Evolutionary conservation across 2,888 invertebrate genomes (phyloP).

Genomic region (Netelia inedita): DNA sequence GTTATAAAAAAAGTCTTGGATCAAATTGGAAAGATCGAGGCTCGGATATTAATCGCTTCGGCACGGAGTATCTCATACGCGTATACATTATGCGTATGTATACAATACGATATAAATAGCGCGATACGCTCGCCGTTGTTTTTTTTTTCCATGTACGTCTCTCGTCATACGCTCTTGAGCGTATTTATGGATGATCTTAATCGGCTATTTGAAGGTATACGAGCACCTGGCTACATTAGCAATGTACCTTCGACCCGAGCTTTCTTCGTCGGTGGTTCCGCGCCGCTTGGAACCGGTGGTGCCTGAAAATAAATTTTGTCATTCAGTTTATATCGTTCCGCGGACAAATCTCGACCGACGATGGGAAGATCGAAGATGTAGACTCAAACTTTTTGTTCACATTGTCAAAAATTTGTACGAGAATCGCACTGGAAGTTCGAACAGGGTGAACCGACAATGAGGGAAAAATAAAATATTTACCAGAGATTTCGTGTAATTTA

Average conservation of each 20-base stretch:
- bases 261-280: constrained; percentile 81
- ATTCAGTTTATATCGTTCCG: neutral
- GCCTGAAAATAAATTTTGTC: constrained; percentile 75
- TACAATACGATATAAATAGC: constrained; percentile 27
- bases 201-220: constrained; percentile 67
- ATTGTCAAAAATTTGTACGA: no score
- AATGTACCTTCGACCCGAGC: constrained; percentile 83
- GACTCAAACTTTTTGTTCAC: no score
- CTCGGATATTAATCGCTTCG: neutral
- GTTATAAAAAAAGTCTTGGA: neutral
- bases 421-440: no score
- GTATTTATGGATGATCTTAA: constrained; percentile 66
- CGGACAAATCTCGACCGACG: neutral
- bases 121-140: constrained; percentile 41
- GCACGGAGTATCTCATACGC: neutral
- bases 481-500: no score
- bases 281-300: constrained; percentile 78
- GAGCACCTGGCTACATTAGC: constrained; percentile 76
- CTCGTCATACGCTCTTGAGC: constrained; percentile 31
- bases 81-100: constrained; percentile 33
- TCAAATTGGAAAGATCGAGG: neutral
- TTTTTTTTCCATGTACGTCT: constrained; percentile 53
- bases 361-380: neutral
- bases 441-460: no score
- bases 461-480: no score